These are phyloP conservation scores for Sinella curviseta DNA, from an alignment of 1,140 invertebrate species.

Conservation along the genomic window DNA sequence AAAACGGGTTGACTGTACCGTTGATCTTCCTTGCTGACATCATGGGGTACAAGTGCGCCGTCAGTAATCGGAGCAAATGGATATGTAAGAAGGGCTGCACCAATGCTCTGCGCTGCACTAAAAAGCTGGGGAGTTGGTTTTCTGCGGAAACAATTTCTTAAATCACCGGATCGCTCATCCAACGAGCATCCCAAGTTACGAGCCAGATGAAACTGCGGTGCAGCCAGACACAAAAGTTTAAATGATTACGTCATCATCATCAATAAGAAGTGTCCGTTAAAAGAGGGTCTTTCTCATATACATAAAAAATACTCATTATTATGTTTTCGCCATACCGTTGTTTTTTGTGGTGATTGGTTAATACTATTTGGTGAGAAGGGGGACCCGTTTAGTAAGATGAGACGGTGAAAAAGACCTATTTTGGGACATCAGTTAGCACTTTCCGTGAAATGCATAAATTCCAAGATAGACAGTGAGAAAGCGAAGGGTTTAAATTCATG, in stretches of 20 bases:
- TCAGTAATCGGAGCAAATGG: slow-evolving; percentile 44
- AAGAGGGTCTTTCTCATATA: not conserved
- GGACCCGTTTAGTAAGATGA: slow-evolving; percentile 47
- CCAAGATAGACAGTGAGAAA: too few species aligned
- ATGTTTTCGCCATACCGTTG: slow-evolving; percentile 38
- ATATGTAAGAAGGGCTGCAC: slow-evolving; percentile 31
- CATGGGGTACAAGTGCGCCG: slow-evolving; percentile 40
- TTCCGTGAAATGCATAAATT: too few species aligned
- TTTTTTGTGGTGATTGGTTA: slow-evolving; percentile 42
- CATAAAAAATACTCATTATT: not conserved
- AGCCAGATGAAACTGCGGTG: slow-evolving; percentile 45
- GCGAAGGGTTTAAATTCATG: too few species aligned
- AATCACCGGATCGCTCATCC: slow-evolving; percentile 37
- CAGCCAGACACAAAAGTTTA: slow-evolving; percentile 8
- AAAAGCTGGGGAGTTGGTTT: slow-evolving; percentile 37
- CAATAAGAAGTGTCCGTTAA: too few species aligned
- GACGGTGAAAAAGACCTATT: slow-evolving; percentile 45
- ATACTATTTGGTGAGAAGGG: slow-evolving; percentile 45
- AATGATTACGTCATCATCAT: not conserved
- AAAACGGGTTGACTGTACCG: slow-evolving; percentile 1
- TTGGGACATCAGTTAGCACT: not conserved
- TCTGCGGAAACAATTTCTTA: slow-evolving; percentile 34
- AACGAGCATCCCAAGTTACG: slow-evolving; percentile 39
- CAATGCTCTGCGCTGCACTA: slow-evolving; percentile 43
- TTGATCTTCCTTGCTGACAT: slow-evolving; percentile 33